phyloP scores from a whole-genome alignment of 1,140 invertebrate species.

The Contarinia nasturtii region DNA sequence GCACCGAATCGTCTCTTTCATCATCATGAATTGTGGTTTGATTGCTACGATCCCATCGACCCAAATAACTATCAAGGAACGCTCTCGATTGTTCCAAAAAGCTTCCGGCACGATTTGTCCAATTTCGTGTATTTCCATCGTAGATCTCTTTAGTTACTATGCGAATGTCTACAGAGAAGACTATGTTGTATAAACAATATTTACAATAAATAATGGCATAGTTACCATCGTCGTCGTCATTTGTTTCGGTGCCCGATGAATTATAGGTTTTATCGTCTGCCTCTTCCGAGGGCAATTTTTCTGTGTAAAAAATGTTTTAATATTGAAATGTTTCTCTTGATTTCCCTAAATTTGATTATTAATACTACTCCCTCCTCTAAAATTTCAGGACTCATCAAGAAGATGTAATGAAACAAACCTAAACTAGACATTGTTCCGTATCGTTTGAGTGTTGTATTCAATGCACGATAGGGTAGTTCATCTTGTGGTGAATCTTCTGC shows the following conservation, averaged over 20 bases:
- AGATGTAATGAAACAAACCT: not conserved
- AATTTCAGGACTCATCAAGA: too few species aligned
- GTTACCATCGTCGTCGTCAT: slow-evolving; percentile 5
- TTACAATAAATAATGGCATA: not conserved
- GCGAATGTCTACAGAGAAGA: slow-evolving; percentile 9
- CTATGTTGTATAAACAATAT: not conserved
- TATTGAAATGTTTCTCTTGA: too few species aligned
- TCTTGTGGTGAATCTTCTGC: slow-evolving; percentile 32
- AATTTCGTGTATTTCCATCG: slow-evolving; percentile 27
- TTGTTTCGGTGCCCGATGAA: slow-evolving; percentile 6
- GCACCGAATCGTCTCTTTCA: slow-evolving; percentile 26
- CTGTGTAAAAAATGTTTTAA: slow-evolving; percentile 12
- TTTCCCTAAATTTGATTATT: too few species aligned
- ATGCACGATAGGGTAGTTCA: slow-evolving; percentile 31
- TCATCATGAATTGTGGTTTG: slow-evolving; percentile 14
- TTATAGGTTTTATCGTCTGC: slow-evolving; percentile 27
- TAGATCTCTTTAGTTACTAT: slow-evolving; percentile 9
- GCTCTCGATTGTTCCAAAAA: slow-evolving; percentile 40
- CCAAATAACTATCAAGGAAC: slow-evolving; percentile 23
- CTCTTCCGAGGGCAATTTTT: slow-evolving; percentile 36
- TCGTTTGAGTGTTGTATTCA: slow-evolving; percentile 31
- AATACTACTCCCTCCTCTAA: too few species aligned
- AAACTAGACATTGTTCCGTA: slow-evolving; percentile 61
- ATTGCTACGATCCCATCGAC: slow-evolving; percentile 20
- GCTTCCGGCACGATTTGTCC: slow-evolving; percentile 56